Base-by-base conservation (phyloP, 1,140 invertebrate species). In the Anadara kagoshimensis region DNA sequence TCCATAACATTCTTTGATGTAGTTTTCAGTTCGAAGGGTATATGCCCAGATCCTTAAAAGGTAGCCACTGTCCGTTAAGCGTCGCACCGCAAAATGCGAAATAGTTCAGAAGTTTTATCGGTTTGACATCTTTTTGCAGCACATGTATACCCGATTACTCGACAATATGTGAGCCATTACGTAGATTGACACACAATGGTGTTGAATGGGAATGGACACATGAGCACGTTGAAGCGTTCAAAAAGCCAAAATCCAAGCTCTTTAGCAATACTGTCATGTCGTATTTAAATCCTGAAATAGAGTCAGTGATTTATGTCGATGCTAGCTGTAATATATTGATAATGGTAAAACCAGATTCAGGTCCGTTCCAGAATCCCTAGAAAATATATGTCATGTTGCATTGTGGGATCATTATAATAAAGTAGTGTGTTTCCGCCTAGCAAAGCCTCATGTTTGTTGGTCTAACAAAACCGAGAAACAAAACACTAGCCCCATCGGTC, bases 1-100 rank as follows among this genome's bases (percentile, higher is more conserved):
- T 51, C 70, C n/a, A 61, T 84, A 5, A 43, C 64, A n/a, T 84
- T 84, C 62, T 69, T 77, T 36, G 84, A 82, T 41, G 57, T 36
- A 2, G 29, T 72, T 14, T 44, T 78, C 11, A 78, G 84, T 47
- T 49, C 36, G 7, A 64, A 44, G 41, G 36, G 66, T 2, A 75
- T 73, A 8, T 43, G 29, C 26, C 70, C 73, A 43, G 47, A 67
- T 20, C 49, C 22, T 16, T 26, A 72, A 24, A 80, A 78, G 59
- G 59, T 62, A 10, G 11, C 36, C 1, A 18, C 16, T 16, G 5
- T 47, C 1, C 43, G 44, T 20, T 8, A 18, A 14, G 29, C 18
- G 16, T 57, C 36, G 16, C 57, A 61, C 29, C 57, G n/a, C 47
- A 61, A 61, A 59, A 57, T 61, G 47, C 22, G 16, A n/a, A 43